Base-by-base conservation (phyloP, 2,888 invertebrate genomes). In the Dorcus parallelipipedus region DNA sequence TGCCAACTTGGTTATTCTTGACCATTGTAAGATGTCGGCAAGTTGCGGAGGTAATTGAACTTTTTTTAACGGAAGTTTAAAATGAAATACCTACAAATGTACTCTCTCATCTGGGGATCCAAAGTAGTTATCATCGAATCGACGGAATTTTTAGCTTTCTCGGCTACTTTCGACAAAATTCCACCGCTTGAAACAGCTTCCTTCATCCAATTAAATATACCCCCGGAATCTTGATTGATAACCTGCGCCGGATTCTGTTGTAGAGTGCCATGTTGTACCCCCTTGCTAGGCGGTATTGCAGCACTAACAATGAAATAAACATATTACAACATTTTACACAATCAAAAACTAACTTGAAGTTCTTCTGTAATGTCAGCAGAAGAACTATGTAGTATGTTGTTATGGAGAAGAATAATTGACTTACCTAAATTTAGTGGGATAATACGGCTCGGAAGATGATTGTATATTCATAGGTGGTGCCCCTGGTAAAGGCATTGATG, bases 51-150 rank as follows among this genome's bases (percentile, higher is more conserved):
- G 1, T 14, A 14, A 14, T 14, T 14, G 14, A 14, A 14, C 14
- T 14, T 14, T 14, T 14, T 14, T 14, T 14, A 14, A 14, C 14
- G 14, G 14, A 14, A 14, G 54, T 17, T 39, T n/a, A 38, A 26
- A 49, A 38, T n/a, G 7, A 38, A 17, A 20, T 45, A 84, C 87
- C 83, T 82, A 93, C 93, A 85, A 65, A 93, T 85, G 71, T 90
- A 89, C 78, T 93, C 91, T 73, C 87, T 89, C 93, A 93, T 94
- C 76, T 93, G 93, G 10, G 93, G 93, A 76, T 94, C 93, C 23
- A 94, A 79, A 7, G 93, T 93, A 8, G 92, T 93, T 54, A 94
- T 91, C 84, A 94, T 88, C 0, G 89, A 86, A 74, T 93, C 92
- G 0, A 93, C 88, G 1, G 91, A 91, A 70, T 82, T 90, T 80